Base-by-base conservation (phyloP, 2,797 vertebrate species). In the Amphiprion clarkii region DNA sequence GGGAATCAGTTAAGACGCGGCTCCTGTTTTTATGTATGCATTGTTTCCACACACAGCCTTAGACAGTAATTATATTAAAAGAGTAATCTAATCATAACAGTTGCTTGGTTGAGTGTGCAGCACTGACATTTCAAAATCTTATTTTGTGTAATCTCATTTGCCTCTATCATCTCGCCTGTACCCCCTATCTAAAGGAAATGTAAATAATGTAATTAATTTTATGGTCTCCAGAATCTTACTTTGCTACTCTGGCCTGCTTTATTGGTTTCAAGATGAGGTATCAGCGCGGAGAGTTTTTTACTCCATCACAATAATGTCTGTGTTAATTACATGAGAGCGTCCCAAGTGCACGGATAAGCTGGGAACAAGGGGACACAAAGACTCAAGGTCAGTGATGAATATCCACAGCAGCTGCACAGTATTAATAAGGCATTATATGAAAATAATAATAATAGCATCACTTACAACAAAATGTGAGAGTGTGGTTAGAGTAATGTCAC, bases 51-150 rank as follows among this genome's bases (percentile, higher is more conserved):
- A 80, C 89, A 84, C 91, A 87, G 91, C 89, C 92, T 89, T 87
- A 91, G 93, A 93, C 92, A 82, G 90, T 95, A 95, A 95, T 95
- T 95, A 95, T 93, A 94, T 93, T 94, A 91, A 94, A 94, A 94
- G 92, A 92, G 89, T 94, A 95, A 95, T 95, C 94, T 95, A 94
- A 95, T 95, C 94, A 92, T 92, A 94, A 94, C 94, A 94, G 94
- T 94, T 94, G 92, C 93, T 94, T 82, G 91, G 90, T 90, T 79
- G 85, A 90, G 86, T 89, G 90, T 92, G 86, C 75, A 70, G 86
- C 86, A 88, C 90, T 93, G 90, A 90, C 91, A 92, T 94, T 94
- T 92, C 90, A 75, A 93, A 92, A 93, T 93, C 92, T 93, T 92
- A 90, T 94, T 94, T 93, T 90, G 86, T 74, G 88, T 92, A 90